These are phyloP conservation scores for Actinostola sp. DNA, from an alignment of 92 coral and sea anemone genomes.

Conservation along the genomic window DNA sequence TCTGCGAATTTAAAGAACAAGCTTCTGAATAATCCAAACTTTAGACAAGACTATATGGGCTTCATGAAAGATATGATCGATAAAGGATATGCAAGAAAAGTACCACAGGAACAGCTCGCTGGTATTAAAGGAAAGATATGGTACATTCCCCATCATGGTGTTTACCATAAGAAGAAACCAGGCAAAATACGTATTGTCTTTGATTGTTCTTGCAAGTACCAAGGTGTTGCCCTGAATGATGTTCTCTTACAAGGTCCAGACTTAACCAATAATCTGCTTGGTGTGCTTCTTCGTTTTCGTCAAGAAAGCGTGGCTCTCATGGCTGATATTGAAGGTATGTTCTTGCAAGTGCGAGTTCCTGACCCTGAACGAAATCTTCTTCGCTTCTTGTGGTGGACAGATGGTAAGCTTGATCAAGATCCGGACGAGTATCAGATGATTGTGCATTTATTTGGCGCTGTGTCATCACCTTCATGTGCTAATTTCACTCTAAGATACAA, in stretches of 20 bases:
- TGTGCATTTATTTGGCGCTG: slow-evolving; percentile 57
- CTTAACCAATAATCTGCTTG: slow-evolving; percentile 51
- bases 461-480: slow-evolving; percentile 46
- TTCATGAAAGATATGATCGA: slow-evolving; percentile 38
- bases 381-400: slow-evolving; percentile 46
- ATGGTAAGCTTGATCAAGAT: slow-evolving; percentile 34
- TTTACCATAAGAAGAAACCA: slow-evolving; percentile 44
- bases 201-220: slow-evolving; percentile 50
- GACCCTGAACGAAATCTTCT: slow-evolving; percentile 44
- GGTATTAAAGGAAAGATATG: slow-evolving; percentile 48
- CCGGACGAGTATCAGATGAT: slow-evolving; percentile 47
- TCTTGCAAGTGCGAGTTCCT: slow-evolving; percentile 45
- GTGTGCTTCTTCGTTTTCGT: slow-evolving; percentile 45
- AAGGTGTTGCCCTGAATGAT: slow-evolving; percentile 34
- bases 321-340: slow-evolving; percentile 55
- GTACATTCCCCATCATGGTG: slow-evolving; percentile 56
- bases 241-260: slow-evolving; percentile 54
- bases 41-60: slow-evolving; percentile 33
- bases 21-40: slow-evolving; percentile 13
- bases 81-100: slow-evolving; percentile 44
- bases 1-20: slow-evolving; percentile 21
- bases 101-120: slow-evolving; percentile 25
- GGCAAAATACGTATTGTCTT: slow-evolving; percentile 28
- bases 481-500: slow-evolving; percentile 38
- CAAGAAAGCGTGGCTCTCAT: slow-evolving; percentile 48